phyloP scores from a whole-genome alignment of 2,888 invertebrate species.

The Netelia inedita region DNA sequence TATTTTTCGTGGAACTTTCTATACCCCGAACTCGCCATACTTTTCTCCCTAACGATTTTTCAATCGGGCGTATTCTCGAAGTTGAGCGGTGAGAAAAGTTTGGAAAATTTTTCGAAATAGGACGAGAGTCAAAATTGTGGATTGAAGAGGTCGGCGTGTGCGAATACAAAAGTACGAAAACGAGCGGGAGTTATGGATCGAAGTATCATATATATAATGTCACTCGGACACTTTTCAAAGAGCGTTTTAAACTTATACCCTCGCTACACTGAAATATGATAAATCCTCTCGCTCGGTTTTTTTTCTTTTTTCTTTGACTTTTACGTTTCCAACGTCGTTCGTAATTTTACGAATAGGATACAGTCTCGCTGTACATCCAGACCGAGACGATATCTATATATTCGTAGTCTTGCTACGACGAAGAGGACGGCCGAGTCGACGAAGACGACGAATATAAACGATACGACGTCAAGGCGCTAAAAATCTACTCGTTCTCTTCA shows the following conservation, averaged over 20 bases:
- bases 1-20: too few relatives aligned
- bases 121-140: slow-evolving; percentile 8
- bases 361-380: neutral
- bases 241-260: slow-evolving; percentile 37
- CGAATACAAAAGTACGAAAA: slow-evolving; percentile 4
- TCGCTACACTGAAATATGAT: slow-evolving; percentile 47
- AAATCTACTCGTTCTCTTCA: neutral
- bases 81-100: neutral
- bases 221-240: slow-evolving; percentile 49
- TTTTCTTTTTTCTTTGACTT: neutral
- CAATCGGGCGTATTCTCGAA: neutral
- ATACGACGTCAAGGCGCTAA: slow-evolving; percentile 13
- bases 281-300: slow-evolving; percentile 14
- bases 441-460: slow-evolving; percentile 19
- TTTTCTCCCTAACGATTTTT: slow-evolving; percentile 5
- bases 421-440: neutral
- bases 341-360: neutral
- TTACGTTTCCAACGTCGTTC: neutral
- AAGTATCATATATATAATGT: slow-evolving; percentile 16
- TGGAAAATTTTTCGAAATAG: neutral
- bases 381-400: neutral
- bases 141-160: slow-evolving; percentile 17
- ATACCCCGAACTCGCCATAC: too few relatives aligned
- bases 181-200: slow-evolving; percentile 1
- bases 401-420: neutral